Percentiles rank a stretch among this genome's conserved stretches.
Conservation (phyloP, 1,140 invertebrate genomes). For the Hormaphis cornu region DNA sequence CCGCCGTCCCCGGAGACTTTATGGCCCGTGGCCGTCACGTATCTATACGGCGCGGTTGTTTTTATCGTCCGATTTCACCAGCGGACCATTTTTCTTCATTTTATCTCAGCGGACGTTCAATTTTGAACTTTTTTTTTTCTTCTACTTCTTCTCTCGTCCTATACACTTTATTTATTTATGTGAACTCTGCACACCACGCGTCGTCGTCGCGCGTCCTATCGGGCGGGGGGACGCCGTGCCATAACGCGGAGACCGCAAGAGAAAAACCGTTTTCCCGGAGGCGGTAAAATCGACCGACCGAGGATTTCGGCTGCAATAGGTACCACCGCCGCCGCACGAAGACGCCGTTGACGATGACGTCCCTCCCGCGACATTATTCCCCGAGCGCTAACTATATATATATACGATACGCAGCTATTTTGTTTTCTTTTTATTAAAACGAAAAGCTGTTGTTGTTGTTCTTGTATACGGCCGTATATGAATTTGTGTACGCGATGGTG, state of each 20-base stretch:
- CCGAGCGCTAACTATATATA: too few species aligned
- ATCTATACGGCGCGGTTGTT: slow-evolving; percentile 28
- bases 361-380: too few species aligned
- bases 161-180: slow-evolving; percentile 22
- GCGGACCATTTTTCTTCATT: slow-evolving; percentile 33
- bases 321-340: background rate
- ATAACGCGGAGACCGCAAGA: background rate
- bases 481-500: too few species aligned
- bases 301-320: too few species aligned
- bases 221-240: background rate
- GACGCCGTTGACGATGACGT: too few species aligned
- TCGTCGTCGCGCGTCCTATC: background rate
- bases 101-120: slow-evolving; percentile 32
- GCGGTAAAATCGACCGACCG: slow-evolving; percentile 16
- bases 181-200: background rate
- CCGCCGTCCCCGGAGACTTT: slow-evolving; percentile 27
- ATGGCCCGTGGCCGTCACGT: slow-evolving; percentile 32
- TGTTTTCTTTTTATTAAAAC: too few species aligned
- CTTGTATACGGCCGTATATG: too few species aligned
- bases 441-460: too few species aligned
- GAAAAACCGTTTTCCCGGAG: slow-evolving; percentile 15
- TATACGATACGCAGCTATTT: too few species aligned
- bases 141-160: background rate
- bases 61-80: slow-evolving; percentile 32
- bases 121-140: slow-evolving; percentile 20